Evolutionary conservation across 2,113 vertebrate species (phyloP).

Genomic region (Nannospalax galili): DNA sequence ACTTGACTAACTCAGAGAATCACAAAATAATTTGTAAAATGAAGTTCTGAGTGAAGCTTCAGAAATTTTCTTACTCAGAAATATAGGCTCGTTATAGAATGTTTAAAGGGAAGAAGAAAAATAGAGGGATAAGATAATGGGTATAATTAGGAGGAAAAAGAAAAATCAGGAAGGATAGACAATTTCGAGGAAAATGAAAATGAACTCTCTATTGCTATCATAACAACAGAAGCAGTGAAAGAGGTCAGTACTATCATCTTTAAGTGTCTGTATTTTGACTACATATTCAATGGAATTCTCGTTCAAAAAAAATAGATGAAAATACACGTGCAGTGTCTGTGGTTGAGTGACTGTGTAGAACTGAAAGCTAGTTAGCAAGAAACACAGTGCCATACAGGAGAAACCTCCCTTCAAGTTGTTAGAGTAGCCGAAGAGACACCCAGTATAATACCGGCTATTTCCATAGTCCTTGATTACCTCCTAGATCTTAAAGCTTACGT

Average conservation of each 20-base stretch:
- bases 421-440: too few relatives aligned
- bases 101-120: not conserved
- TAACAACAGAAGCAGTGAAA: not conserved
- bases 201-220: not conserved
- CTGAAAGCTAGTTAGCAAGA: too few relatives aligned
- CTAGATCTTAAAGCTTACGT: too few relatives aligned
- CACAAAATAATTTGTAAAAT: not conserved
- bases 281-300: not conserved
- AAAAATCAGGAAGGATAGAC: too few relatives aligned
- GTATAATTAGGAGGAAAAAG: not conserved
- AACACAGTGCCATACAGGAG: too few relatives aligned
- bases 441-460: too few relatives aligned
- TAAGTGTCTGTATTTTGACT: not conserved
- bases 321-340: too few relatives aligned
- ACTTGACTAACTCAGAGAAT: not conserved
- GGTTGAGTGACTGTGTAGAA: too few relatives aligned
- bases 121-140: not conserved
- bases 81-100: not conserved
- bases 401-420: too few relatives aligned
- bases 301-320: not conserved
- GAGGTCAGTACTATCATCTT: not conserved
- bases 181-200: not conserved
- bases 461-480: too few relatives aligned
- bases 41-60: not conserved
- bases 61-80: not conserved